Base-by-base conservation (phyloP, 2,113 vertebrate genomes). In the Atractosteus spatula region DNA sequence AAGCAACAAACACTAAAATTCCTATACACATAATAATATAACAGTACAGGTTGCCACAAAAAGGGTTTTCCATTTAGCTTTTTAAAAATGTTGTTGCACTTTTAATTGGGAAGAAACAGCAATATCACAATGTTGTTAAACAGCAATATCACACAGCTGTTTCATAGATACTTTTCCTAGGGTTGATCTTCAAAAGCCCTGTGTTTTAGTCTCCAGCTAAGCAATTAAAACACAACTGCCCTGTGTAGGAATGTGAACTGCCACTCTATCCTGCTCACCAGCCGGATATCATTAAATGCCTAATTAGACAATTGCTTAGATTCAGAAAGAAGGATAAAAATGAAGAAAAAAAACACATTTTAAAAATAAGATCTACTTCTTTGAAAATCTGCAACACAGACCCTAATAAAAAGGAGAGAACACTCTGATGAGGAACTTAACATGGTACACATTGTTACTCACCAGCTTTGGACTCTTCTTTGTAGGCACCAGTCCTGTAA, bases 381-480 rank as follows among this genome's bases (percentile, higher is more conserved):
- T 71, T 79, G 79, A 81, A 77, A 78, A 77, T 61, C 66, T 67
- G 78, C 62, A 75, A 70, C 80, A 80, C 69, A 72, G 74, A 74
- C 67, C 74, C 68, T 51, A 2, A 62, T 10, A 72, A 43, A 74
- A 1, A 45, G 45, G 65, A 67, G 62, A 29, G 29, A 29, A 29
- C 29, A 29, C 29, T 29, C 29, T 29, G 12, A 41, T 44, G 41
- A 8, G 12, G 56, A 45, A 6, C n/a, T 13, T 11, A 73, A 51
- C 65, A 5, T 3, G 3, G n/a, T 17, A n/a, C 41, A 17, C 63
- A 77, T 84, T 77, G 87, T 81, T 87, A 89, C 96, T 98, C 93
- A 98, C 97, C 95, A 96, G 94, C 94, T 98, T 99, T 71, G 97
- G 97, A 91, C 97, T 98, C 94, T 97, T 98, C 93, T 98, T 98